Percentiles rank a stretch among this genome's conserved stretches.
Conservation (phyloP, 2,888 invertebrate genomes). For the Tortricodes alternella region DNA sequence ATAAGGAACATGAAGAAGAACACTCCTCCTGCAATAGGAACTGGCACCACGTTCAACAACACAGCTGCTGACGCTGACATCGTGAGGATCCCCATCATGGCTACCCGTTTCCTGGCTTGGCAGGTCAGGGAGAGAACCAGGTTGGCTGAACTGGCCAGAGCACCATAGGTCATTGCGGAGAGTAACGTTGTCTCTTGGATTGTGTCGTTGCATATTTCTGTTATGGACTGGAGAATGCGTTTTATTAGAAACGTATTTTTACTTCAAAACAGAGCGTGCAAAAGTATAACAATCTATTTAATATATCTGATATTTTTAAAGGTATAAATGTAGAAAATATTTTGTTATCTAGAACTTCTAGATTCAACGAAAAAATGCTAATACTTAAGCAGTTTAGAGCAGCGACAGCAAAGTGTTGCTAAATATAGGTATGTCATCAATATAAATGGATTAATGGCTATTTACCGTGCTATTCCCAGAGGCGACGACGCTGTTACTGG, state of each 20-base stretch:
- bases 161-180: conserved; percentile 73
- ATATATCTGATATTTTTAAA: no score
- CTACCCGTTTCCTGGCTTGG: conserved; percentile 64
- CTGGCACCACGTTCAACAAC: conserved; percentile 59
- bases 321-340: no score
- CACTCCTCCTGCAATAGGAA: conserved; percentile 69
- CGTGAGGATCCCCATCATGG: conserved; percentile 64
- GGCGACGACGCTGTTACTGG: conserved; percentile 41
- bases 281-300: background rate
- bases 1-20: conserved; percentile 75
- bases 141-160: conserved; percentile 65
- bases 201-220: conserved; percentile 67
- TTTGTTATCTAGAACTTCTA: no score
- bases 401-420: no score
- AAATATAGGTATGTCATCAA: no score
- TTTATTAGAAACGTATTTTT: background rate
- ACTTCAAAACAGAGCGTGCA: background rate
- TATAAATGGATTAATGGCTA: background rate
- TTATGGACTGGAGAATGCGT: conserved; percentile 42
- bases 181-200: conserved; percentile 71
- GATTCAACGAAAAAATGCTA: no score
- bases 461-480: conserved; percentile 56
- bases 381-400: no score
- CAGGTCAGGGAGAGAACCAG: conserved; percentile 70
- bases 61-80: conserved; percentile 59